Evolutionary conservation across 30 jellyfish, hydroid and myxozoan genomes (phyloP), one percentile per base, ranked within the genome.

Genomic region (Rhopilema esculentum): DNA sequence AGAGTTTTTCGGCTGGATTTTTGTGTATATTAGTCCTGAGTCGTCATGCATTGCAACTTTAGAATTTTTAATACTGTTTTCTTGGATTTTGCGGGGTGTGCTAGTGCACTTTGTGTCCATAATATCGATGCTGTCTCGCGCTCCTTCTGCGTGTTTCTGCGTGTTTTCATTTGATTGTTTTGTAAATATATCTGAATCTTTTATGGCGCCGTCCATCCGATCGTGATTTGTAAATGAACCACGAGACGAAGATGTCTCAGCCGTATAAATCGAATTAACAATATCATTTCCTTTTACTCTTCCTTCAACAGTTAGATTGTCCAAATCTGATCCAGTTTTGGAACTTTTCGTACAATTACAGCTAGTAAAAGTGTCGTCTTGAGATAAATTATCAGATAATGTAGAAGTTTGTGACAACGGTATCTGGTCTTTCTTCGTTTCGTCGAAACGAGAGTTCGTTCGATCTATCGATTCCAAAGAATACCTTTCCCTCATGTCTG

Each of bases 71-170:
- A 27, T 20, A 27, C 83, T 30, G 57, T 84, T 84, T 31, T 71
- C 93, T 16, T 84, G 69, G 18, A 77, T 25, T 84, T 84, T 84
- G n/a, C 93, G 67, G 0, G 93, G 93, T 48, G 93, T 84, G 40
- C 93, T 84, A 22, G 93, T 84, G 53, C 83, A 84, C 30, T 84
- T 66, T 8, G 93, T 70, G 49, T 84, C 93, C 49, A 52, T 52
- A 28, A 84, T 72, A 72, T 84, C 93, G 22, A 84, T 72, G 40
- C 86, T 26, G 4, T 69, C 93, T 62, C 87, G 86, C 76, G 87
- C 48, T n/a, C 16, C 50, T 72, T 74, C 86, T 21, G 82, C 81
- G 76, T 20, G 4, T 20, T 51, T 72, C 1, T 18, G 52, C 22
- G 70, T 53, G 15, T 22, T 24, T 7, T 23, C 25, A 15, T 63